Evolutionary conservation across 2,888 invertebrate species (phyloP), one percentile per base, ranked within the genome.

Genomic region (Prenolepis imparis): DNA sequence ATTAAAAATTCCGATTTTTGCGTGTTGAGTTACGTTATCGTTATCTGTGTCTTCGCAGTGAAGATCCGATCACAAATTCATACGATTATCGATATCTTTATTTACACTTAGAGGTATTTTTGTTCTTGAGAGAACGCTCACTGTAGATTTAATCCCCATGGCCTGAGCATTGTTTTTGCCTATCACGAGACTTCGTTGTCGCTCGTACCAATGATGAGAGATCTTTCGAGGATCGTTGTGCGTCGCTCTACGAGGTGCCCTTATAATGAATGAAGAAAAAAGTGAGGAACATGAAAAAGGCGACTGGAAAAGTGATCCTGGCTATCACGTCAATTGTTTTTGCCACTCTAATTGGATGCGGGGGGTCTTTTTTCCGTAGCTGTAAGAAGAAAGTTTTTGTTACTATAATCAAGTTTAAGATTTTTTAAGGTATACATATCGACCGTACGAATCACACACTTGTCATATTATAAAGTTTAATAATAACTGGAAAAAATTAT

Each of bases 261-360:
- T 98, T 98, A 96, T 98, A 98, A 96, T 98, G 98, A 94, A 98
- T 98, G 96, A 98, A 98, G 96, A 98, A 98, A 96, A 98, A 98
- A 95, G 98, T 97, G 94, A 98, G 97, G 96, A 98, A 98, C 95
- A 98, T 97, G 94, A 98, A 97, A 95, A 98, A 98, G 94, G 98
- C 98, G 92, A 98, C 97, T 92, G 98, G 98, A 96, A 98, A 98
- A 92, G 98, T 98, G 95, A 98, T 98, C 95, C 98, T 97, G 86
- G 98, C 98, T 94, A 98, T 98, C 92, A 98, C 98, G 96, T 98
- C 98, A 95, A 98, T 98, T 85, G 98, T 98, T 96, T 98, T 98
- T 92, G 98, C 98, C 93, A 98, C 98, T 92, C 98, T 96, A 93
- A 98, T 98, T 86, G 98, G 98, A 95, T 98, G 98, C 68, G 98